Conservation (phyloP, 2,797 vertebrate genomes). For the Phalloptychus januarius region DNA sequence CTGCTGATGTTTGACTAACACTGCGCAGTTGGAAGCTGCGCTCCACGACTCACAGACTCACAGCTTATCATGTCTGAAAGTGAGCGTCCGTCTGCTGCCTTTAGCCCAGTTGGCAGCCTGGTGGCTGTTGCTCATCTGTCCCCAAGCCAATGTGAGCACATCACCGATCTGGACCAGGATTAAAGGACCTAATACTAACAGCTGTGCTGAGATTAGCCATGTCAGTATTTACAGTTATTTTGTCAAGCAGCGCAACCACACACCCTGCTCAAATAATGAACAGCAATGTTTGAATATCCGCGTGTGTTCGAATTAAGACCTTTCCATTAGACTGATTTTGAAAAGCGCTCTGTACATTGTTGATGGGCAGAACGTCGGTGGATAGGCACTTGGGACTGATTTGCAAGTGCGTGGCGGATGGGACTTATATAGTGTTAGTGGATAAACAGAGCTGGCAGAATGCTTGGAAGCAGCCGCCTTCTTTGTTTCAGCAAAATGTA, state of each 20-base stretch:
- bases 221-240: slow-evolving; percentile 81
- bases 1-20: slow-evolving; percentile 47
- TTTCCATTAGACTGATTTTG: not conserved
- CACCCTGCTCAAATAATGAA: slow-evolving; percentile 57
- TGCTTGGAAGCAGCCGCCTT: slow-evolving; percentile 20
- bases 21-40: slow-evolving; percentile 24
- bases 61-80: slow-evolving; percentile 71
- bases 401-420: slow-evolving; percentile 20
- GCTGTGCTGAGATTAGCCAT: slow-evolving; percentile 80
- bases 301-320: slow-evolving; percentile 22
- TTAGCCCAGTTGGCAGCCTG: slow-evolving; percentile 79
- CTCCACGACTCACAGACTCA: slow-evolving; percentile 58
- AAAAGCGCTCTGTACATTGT: slow-evolving; percentile 7
- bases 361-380: slow-evolving; percentile 2
- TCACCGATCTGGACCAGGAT: slow-evolving; percentile 78
- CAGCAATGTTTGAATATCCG: slow-evolving; percentile 46
- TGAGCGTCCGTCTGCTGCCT: slow-evolving; percentile 70
- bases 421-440: slow-evolving; percentile 23
- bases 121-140: slow-evolving; percentile 78
- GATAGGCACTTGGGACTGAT: slow-evolving; percentile 23
- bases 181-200: slow-evolving; percentile 78
- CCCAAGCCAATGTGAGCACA: slow-evolving; percentile 72
- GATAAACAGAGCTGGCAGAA: slow-evolving; percentile 44
- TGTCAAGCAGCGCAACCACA: slow-evolving; percentile 61
- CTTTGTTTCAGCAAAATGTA: slow-evolving; percentile 34